Conservation (phyloP, 2,888 invertebrate genomes). For the Ochropacha duplaris region DNA sequence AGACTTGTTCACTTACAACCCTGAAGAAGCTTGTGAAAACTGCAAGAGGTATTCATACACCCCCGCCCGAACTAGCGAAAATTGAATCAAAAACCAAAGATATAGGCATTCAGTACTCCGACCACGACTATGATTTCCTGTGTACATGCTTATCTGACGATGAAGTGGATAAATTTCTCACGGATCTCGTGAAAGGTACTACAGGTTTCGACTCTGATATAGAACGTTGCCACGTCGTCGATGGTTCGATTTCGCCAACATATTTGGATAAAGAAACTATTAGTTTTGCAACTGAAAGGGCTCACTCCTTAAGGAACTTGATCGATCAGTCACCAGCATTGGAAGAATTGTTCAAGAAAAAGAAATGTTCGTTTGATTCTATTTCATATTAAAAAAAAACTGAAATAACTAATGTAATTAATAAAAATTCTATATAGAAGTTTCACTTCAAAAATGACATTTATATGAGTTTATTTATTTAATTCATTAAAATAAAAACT, state of each 20-base stretch:
- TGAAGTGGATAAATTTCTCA: conserved; percentile 40
- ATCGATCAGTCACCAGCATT: conserved; percentile 48
- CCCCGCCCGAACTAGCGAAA: conserved; percentile 21
- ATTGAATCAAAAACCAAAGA: conserved; percentile 45
- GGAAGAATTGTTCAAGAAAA: conserved; percentile 56
- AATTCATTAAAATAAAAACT: too few relatives aligned
- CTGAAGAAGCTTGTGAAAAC: conserved; percentile 52
- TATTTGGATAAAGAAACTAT: conserved; percentile 26
- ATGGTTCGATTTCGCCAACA: conserved; percentile 33
- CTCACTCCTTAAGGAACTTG: conserved; percentile 46
- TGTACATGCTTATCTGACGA: conserved; percentile 64
- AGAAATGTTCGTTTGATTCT: conserved; percentile 34
- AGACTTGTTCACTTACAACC: conserved; percentile 45
- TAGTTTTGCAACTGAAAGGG: conserved; percentile 52
- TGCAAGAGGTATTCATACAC: conserved; percentile 34
- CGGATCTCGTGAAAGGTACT: conserved; percentile 22
- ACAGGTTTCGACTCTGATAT: conserved; percentile 15
- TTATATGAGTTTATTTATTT: too few relatives aligned
- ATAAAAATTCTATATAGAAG: too few relatives aligned
- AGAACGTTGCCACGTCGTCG: conserved; percentile 22
- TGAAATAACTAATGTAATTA: too few relatives aligned
- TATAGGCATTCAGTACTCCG: conserved; percentile 51
- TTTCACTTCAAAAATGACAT: neutral
- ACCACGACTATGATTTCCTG: conserved; percentile 52
- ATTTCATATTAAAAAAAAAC: neutral